Base-by-base conservation (phyloP, 2,797 vertebrate species). In the Poecile montanus region DNA sequence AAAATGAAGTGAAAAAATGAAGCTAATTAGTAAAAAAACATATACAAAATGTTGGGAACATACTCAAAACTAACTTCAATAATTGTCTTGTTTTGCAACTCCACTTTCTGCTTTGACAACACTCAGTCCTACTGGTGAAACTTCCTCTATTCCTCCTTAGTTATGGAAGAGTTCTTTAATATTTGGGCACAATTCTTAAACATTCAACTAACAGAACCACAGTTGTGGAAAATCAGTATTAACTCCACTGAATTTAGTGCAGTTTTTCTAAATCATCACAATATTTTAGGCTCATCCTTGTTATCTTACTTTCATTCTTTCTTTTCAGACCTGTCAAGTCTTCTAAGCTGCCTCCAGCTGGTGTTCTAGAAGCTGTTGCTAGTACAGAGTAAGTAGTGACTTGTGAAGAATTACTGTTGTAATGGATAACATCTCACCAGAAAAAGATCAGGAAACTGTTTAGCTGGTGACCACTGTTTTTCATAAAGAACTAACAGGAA, bases 311-410 rank as follows among this genome's bases (percentile, higher is more conserved):
- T 71, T 60, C 48, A 22, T 85, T 25, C 88, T 97, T 65, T 94
- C 26, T 81, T 92, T 95, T 95, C 89, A 99, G 99, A 67, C 98
- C 99, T 70, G 95, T 98, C 60, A 92, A 98, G 68, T 96, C 98
- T 16, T 98, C 96, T 88, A 97, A 98, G 44, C 97, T 97, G 23
- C 57, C 97, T 48, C 98, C 98, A 22, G 60, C 96, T 23, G 85
- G 73, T 89, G 86, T 98, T 78, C 98, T 97, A 20, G 62, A 97
- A 32, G 89, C 82, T 90, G 92, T 97, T 82, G 68, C 98, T 78
- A 42, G 42, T 42, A 70, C 95, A 63, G 94, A 93, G 99, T 99
- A 98, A 98, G 98, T 98, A 94, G 44, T 40, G 48, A 45, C 79
- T 78, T 89, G n/a, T 44, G 29, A 36, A 73, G 66, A n/a, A 29